Base-by-base conservation (phyloP, 2,113 vertebrate species). In the Puma concolor region DNA sequence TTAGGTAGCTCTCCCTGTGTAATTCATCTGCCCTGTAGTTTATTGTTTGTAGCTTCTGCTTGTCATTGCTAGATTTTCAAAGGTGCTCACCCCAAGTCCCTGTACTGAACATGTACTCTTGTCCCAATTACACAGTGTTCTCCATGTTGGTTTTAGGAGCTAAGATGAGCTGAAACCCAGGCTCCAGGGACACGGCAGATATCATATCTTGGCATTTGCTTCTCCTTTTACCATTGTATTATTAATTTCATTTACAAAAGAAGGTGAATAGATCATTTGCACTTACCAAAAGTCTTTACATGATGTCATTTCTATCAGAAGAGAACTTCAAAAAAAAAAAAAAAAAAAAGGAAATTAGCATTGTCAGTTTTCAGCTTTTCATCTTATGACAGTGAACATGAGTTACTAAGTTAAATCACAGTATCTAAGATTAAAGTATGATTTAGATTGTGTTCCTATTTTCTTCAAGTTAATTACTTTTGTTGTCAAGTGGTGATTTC, bases 401-500 rank as follows among this genome's bases (percentile, higher is more conserved):
- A 86, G 8, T 87, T 90, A 69, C n/a, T 14, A 48, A 57, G 14
- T 89, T 76, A 90, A 92, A 76, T 67, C 57, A 14, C 38, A 44
- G 31, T 12, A 21, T 27, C 50, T 64, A 66, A 15, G 41, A 50
- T 82, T 85, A 66, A 66, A 83, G 23, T 89, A 44, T 85, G 57
- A 80, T 63, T 96, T 85, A 13, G 27, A 76, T 54, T 92, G 25
- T 94, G 79, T 86, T 89, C 33, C 16, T 91, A 7, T 80, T 84
- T 96, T 92, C 72, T 92, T 86, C 23, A 72, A 29, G 69, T 41
- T 81, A 85, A 52, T 31, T 54, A 71, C 4, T 82, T 94, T 87
- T 92, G 31, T 80, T 74, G 60, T 63, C 72, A 85, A 38, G 36
- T 5, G 1, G 38, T 81, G 44, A 82, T 85, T 69, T 95, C 74